Percentiles rank a stretch among this genome's conserved stretches.
These are phyloP conservation scores for Disparrhopalites patrizii DNA, from an alignment of 2,888 invertebrate genomes.

Conservation along the genomic window DNA sequence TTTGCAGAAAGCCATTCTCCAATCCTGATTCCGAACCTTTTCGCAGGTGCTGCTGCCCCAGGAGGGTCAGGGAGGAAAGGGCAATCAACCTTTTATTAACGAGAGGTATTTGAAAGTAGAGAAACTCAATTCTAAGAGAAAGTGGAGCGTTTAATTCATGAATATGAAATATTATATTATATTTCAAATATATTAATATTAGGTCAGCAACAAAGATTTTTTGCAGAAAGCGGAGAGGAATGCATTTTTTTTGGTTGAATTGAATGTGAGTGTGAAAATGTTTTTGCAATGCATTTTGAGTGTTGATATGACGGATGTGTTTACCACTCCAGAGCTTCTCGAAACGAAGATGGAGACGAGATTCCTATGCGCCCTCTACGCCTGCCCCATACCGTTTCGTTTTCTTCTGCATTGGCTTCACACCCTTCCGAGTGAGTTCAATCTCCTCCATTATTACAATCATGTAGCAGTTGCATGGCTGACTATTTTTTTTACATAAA, in stretches of 20 bases:
- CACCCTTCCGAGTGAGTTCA: constrained; percentile 1
- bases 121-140: no score
- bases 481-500: no score
- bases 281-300: no score
- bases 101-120: constrained; percentile 34
- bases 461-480: not conserved
- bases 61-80: constrained; percentile 23
- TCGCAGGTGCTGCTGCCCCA: constrained; percentile 2
- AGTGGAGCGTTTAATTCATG: no score
- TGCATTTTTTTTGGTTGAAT: not conserved
- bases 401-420: constrained; percentile 1
- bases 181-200: no score
- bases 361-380: constrained; percentile 72
- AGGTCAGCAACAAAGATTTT: no score
- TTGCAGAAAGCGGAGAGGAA: no score
- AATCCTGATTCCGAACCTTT: no score
- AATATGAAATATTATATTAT: no score
- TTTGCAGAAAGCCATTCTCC: no score
- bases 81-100: constrained; percentile 37
- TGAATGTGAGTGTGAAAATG: not conserved
- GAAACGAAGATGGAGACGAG: constrained; percentile 58
- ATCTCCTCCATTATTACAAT: not conserved
- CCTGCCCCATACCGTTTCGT: constrained; percentile 60
- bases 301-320: no score
- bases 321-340: constrained; percentile 20